phyloP scores from a whole-genome alignment of 2,888 invertebrate genomes.

The Dryomyza anilis region DNA sequence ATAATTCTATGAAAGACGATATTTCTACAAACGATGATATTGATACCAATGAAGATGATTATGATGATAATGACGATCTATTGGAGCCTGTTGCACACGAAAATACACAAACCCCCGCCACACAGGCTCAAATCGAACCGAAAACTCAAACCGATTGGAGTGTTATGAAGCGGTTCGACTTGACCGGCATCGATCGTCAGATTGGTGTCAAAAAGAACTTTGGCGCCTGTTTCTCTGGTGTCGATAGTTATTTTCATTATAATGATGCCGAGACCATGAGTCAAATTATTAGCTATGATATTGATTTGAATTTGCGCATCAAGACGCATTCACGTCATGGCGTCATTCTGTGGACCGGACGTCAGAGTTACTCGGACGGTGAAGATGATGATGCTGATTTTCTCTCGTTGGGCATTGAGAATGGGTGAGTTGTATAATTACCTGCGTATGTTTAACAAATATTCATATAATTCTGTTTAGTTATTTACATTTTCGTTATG shows the following conservation, averaged over 20 bases:
- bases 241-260: conserved; percentile 85
- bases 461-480: conserved; percentile 34
- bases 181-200: conserved; percentile 49
- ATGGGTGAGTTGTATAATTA: conserved; percentile 63
- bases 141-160: conserved; percentile 56
- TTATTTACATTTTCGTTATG: conserved; percentile 70
- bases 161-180: conserved; percentile 49
- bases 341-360: conserved; percentile 84
- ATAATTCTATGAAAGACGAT: neutral
- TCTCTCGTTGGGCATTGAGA: conserved; percentile 82
- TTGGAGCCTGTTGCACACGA: conserved; percentile 33
- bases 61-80: conserved; percentile 37
- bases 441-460: neutral
- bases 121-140: neutral
- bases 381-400: conserved; percentile 73
- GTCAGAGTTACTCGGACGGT: conserved; percentile 64
- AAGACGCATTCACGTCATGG: conserved; percentile 74
- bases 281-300: conserved; percentile 80
- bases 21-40: neutral
- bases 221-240: conserved; percentile 80
- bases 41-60: neutral
- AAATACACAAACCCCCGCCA: no score
- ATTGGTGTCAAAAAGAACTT: conserved; percentile 55
- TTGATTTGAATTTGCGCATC: conserved; percentile 88
- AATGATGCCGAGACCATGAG: conserved; percentile 86